Base-by-base conservation (phyloP, 2,888 invertebrate genomes). In the Iselma pallidipennis region DNA sequence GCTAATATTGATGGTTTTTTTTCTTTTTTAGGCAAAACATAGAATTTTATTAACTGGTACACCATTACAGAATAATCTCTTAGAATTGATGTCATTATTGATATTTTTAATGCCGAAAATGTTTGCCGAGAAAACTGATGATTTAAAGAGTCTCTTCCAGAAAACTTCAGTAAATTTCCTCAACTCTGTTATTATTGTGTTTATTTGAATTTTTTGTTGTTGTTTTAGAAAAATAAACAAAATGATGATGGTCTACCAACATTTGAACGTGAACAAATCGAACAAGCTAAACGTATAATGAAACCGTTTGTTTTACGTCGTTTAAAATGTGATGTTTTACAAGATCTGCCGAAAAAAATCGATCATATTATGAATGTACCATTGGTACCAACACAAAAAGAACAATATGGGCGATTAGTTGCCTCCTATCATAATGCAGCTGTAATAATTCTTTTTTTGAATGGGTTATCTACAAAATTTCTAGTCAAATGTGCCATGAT, bases 61-160 rank as follows among this genome's bases (percentile, higher is more conserved):
- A 0, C 98, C 98, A 0, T 83, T 98, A 3, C 98, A 98, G 82
- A 98, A 98, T 83, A 98, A 97, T 81, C 84, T 98, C 31, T 81
- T 98, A 49, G 98, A 98, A 81, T 83, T 98, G 66, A 97, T 98
- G 92, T 97, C 97, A 0, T 83, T 98, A 33, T 85, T 98, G 19
- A 93, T 94, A 74, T 98, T 98, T 80, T 95, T 97, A 25, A 96
- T 98, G 96, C 97, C 97, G 0, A 90, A 95, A 70, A 90, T 97
- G 84, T 97, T 98, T 83, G 89, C 90, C 50, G 91, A 91, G 14
- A 95, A 94, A 81, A 90, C 91, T 1, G 91, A 94, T 0, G 92
- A 94, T 71, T 85, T 97, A 21, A 96, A 95, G 80, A 90, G 88
- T 70, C 85, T 96, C 71, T 97, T 97, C 82, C 90, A 91, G 56